Conservation (phyloP, 2,888 invertebrate genomes). For the Mythimna ferrago region DNA sequence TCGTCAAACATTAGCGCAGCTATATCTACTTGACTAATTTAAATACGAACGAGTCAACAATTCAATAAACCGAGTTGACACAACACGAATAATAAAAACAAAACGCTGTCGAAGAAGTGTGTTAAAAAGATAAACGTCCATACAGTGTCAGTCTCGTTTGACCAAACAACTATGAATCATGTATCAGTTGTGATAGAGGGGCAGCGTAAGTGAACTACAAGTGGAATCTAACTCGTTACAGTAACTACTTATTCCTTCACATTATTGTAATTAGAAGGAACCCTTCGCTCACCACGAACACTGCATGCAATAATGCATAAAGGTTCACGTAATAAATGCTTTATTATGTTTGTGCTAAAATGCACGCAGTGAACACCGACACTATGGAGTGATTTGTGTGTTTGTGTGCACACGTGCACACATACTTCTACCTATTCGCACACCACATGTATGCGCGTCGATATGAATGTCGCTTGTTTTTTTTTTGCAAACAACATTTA, state of each 20-base stretch:
- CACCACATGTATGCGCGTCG: constrained; percentile 57
- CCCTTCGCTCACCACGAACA: constrained; percentile 25
- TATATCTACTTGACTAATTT: constrained; percentile 10
- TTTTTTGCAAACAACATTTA: constrained; percentile 55
- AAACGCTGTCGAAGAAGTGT: constrained; percentile 45
- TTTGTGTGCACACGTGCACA: constrained; percentile 62
- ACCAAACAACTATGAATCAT: constrained; percentile 63
- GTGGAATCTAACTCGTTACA: constrained; percentile 40
- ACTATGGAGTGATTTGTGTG: constrained; percentile 55
- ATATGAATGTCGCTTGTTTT: constrained; percentile 67
- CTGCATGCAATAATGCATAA: constrained; percentile 67
- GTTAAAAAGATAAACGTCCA: constrained; percentile 54
- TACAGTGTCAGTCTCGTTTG: constrained; percentile 46
- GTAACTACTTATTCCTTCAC: constrained; percentile 29
- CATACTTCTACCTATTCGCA: constrained; percentile 51
- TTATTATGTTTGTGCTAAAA: constrained; percentile 68
- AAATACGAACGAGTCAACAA: constrained; percentile 30
- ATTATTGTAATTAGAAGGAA: constrained; percentile 26
- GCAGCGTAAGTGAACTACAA: constrained; percentile 47
- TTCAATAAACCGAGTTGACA: constrained; percentile 38
- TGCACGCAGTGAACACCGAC: constrained; percentile 65
- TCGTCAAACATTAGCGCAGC: constrained; percentile 19
- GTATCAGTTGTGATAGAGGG: constrained; percentile 48
- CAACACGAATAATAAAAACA: constrained; percentile 45
- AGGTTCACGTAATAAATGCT: constrained; percentile 70